These are phyloP conservation scores for Coracopsis vasa DNA, from an alignment of 2,113 vertebrate genomes.

Conservation along the genomic window DNA sequence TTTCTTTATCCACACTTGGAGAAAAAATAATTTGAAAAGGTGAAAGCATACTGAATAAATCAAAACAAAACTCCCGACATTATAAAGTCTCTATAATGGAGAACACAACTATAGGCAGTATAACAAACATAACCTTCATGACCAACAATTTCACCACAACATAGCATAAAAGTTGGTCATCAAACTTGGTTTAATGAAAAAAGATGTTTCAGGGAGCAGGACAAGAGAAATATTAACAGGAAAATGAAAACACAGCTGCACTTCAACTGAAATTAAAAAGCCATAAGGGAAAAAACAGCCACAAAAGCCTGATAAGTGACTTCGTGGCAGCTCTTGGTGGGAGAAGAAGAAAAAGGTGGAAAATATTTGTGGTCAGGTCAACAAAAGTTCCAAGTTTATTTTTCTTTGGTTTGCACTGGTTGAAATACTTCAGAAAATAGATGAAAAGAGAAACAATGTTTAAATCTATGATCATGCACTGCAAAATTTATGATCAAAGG, in stretches of 20 bases:
- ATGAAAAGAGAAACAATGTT: not conserved
- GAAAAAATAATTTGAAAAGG: not conserved
- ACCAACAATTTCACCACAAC: slow-evolving; percentile 41
- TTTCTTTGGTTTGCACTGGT: not conserved
- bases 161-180: slow-evolving; percentile 50
- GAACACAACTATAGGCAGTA: not conserved
- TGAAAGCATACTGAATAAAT: not conserved
- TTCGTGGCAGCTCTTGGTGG: slow-evolving; percentile 7
- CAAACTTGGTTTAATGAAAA: slow-evolving; percentile 23
- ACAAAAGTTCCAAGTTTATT: not conserved
- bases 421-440: not conserved
- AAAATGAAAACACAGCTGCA: slow-evolving; percentile 61
- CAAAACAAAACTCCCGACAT: not conserved
- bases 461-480: not conserved
- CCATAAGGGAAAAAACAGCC: slow-evolving; percentile 34
- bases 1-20: not conserved
- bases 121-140: not conserved
- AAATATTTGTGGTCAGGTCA: not conserved
- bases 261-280: slow-evolving; percentile 27
- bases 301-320: slow-evolving; percentile 13
- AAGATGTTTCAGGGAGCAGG: not conserved
- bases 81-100: not conserved
- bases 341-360: not conserved
- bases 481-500: not conserved
- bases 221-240: not conserved